Evolutionary conservation across 2,888 invertebrate genomes (phyloP).

Genomic region (Spisula subtruncata): DNA sequence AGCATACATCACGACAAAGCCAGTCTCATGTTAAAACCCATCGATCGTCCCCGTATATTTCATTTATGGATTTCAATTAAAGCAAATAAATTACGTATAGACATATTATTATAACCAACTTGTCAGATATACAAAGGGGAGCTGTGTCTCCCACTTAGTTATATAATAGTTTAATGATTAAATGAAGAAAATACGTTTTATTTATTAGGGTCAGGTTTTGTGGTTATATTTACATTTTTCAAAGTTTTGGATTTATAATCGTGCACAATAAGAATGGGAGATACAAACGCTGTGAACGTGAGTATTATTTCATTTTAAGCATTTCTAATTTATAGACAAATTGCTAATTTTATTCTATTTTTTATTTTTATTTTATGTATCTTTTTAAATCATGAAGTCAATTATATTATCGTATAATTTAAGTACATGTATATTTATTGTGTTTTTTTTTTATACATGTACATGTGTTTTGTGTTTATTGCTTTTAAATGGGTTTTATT

Average conservation of each 20-base stretch:
- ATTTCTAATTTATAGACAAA: no score
- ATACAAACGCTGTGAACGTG: neutral
- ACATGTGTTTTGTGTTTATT: no score
- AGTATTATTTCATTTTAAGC: neutral
- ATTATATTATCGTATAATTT: no score
- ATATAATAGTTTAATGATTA: slow-evolving; percentile 18
- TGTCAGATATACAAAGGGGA: neutral
- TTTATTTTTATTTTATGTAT: neutral
- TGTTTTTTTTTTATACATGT: no score
- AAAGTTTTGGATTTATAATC: neutral
- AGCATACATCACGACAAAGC: neutral
- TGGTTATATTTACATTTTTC: neutral
- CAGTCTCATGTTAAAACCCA: slow-evolving; percentile 15
- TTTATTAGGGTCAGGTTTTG: neutral
- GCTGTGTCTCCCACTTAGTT: slow-evolving; percentile 12
- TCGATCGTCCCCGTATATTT: neutral
- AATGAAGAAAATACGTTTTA: slow-evolving; percentile 1
- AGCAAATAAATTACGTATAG: neutral
- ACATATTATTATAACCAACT: neutral
- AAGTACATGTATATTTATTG: no score
- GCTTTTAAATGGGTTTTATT: no score
- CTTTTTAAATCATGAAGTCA: no score
- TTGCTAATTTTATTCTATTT: neutral
- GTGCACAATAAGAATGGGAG: neutral
- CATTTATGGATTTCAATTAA: neutral